Conservation (phyloP, 1,140 invertebrate genomes). For the Amphibalanus amphitrite region DNA sequence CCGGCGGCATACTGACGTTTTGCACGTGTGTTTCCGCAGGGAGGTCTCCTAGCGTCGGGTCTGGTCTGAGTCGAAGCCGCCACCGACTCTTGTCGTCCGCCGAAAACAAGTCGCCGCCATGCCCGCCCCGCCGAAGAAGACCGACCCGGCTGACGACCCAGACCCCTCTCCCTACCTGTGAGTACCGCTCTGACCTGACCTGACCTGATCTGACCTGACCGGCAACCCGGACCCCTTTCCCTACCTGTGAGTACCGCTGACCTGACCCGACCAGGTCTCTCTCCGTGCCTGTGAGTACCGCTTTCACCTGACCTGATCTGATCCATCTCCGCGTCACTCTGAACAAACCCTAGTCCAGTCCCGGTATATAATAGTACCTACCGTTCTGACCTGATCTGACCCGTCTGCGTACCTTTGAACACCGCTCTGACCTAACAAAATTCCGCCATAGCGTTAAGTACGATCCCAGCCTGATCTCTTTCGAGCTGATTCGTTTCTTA, state of each 20-base stretch:
- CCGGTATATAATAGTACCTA: too few species aligned
- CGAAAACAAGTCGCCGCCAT: not conserved
- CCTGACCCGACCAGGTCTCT: not conserved
- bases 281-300: too few species aligned
- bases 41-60: not conserved
- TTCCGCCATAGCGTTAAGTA: too few species aligned
- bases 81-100: not conserved
- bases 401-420: not conserved
- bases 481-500: not conserved
- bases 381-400: not conserved
- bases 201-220: not conserved
- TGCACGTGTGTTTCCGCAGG: not conserved
- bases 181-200: not conserved
- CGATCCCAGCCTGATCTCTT: too few species aligned
- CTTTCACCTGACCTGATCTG: not conserved
- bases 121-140: conserved; percentile 2
- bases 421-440: not conserved
- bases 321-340: too few species aligned
- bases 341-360: too few species aligned
- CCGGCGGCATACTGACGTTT: too few species aligned
- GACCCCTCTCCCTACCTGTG: not conserved
- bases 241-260: not conserved
- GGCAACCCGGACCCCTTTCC: too few species aligned
- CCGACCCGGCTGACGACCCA: not conserved
- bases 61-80: not conserved